Evolutionary conservation across 2,113 vertebrate genomes (phyloP).

Genomic region (Furnarius figulus): DNA sequence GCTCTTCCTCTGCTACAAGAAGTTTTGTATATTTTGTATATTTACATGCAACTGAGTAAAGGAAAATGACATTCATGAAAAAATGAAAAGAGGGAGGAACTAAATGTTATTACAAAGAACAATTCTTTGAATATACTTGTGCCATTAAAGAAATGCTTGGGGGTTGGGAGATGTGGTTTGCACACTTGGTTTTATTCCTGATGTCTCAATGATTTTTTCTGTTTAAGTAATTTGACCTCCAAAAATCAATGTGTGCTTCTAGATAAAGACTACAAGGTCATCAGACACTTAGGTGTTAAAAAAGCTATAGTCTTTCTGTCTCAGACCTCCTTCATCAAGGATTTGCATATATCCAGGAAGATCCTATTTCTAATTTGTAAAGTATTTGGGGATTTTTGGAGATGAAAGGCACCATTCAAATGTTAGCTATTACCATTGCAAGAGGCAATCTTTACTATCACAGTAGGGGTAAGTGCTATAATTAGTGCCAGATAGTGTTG

Average conservation of each 20-base stretch:
- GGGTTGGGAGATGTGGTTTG: not conserved
- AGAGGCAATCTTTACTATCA: conserved; percentile 4
- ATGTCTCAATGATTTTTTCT: not conserved
- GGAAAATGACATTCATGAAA: not conserved
- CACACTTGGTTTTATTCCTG: not conserved
- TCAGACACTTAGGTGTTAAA: not conserved
- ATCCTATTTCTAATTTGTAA: not conserved
- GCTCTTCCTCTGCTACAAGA: not conserved
- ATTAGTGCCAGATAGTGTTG: not conserved
- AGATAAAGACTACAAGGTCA: not conserved
- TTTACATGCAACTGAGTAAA: not conserved
- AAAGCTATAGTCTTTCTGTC: not conserved
- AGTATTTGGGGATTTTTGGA: not conserved
- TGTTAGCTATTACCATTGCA: not conserved
- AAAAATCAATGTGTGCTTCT: not conserved
- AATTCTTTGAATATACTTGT: not conserved
- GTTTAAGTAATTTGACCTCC: not conserved
- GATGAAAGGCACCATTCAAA: not conserved
- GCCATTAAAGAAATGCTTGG: not conserved
- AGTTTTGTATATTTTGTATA: not conserved
- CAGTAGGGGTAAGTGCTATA: not conserved
- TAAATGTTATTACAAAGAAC: not conserved
- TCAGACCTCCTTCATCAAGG: not conserved
- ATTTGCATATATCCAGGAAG: not conserved
- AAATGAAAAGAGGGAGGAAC: not conserved